Base-by-base conservation (phyloP, 2,888 invertebrate species). In the Chrysolina haemoptera region DNA sequence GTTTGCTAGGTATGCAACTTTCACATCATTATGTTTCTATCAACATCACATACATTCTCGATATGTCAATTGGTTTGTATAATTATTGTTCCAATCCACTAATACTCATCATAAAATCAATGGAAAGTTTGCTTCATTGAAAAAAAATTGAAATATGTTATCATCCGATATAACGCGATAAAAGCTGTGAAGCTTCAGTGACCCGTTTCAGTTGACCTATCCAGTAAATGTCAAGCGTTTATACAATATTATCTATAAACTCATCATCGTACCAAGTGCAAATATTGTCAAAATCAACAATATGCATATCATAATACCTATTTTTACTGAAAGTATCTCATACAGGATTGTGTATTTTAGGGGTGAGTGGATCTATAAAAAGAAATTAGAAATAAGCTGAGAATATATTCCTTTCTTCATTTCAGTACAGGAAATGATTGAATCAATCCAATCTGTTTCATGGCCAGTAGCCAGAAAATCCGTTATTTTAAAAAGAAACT, bases 151-250 rank as follows among this genome's bases (percentile, higher is more conserved):
- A 5, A 2, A 20, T 53, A 20, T 14, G 18, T 20, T 18, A 53
- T 53, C 5, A 20, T 18, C 53, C 10, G 20, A 20, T 20, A 20
- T 4, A 18, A 20, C 9, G 20, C 20, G 14, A 53, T 53, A 53
- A 53, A 53, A 53, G 20, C 20, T 53, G 12, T 12, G 12, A 20
- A 53, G 53, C 22, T 53, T 20, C 53, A 22, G 18, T 53, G 53
- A 53, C 53, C 53, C 53, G 53, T 53, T 53, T 53, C 53, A 53
- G 53, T 20, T 53, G 53, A 53, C 53, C 53, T 53, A 53, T 22
- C 53, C 11, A 10, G 53, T 53, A 53, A 53, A 53, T 53, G 53
- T 20, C 53, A 53, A 18, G 53, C 16, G 53, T 53, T 20, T 9
- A 53, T 12, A 53, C 20, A 53, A 20, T 18, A 10, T 53, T 53